A percentile compares a stretch with the other conserved stretches of the same genome.
These are phyloP conservation scores for Caretta caretta DNA, from an alignment of 2,113 vertebrate species.

Conservation along the genomic window DNA sequence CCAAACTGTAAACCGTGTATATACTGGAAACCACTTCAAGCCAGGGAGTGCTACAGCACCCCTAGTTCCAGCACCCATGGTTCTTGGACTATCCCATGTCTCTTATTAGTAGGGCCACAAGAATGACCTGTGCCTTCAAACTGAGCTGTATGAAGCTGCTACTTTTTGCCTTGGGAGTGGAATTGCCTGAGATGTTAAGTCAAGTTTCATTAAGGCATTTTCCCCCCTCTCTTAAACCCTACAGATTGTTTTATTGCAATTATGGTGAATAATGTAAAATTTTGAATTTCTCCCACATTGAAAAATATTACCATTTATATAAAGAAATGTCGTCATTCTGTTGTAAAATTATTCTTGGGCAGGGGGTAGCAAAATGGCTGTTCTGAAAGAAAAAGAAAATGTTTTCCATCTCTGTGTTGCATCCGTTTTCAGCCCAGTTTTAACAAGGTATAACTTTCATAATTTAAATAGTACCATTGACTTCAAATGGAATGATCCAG, in stretches of 20 bases:
- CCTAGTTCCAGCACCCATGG: too few species aligned
- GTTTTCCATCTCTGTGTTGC: background rate
- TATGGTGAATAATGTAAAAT: background rate
- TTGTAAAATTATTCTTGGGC: background rate
- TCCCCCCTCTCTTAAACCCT: background rate
- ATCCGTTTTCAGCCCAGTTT: background rate
- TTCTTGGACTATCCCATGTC: background rate
- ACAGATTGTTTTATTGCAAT: background rate
- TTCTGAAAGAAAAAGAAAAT: background rate
- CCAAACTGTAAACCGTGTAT: too few species aligned
- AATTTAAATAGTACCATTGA: too few species aligned
- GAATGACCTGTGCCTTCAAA: constrained; percentile 23
- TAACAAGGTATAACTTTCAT: background rate
- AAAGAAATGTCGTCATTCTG: background rate
- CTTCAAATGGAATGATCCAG: too few species aligned
- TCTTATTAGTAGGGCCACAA: background rate
- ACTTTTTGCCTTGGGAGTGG: background rate
- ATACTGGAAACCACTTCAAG: too few species aligned
- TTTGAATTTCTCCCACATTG: background rate
- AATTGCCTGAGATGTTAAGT: constrained; percentile 41
- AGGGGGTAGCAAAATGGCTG: background rate
- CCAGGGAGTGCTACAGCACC: too few species aligned
- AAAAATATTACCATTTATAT: constrained; percentile 5
- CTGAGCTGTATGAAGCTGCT: constrained; percentile 39
- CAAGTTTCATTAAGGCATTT: constrained; percentile 32